Base-by-base conservation (phyloP, 1,140 invertebrate species). In the Brachystomella parvula region DNA sequence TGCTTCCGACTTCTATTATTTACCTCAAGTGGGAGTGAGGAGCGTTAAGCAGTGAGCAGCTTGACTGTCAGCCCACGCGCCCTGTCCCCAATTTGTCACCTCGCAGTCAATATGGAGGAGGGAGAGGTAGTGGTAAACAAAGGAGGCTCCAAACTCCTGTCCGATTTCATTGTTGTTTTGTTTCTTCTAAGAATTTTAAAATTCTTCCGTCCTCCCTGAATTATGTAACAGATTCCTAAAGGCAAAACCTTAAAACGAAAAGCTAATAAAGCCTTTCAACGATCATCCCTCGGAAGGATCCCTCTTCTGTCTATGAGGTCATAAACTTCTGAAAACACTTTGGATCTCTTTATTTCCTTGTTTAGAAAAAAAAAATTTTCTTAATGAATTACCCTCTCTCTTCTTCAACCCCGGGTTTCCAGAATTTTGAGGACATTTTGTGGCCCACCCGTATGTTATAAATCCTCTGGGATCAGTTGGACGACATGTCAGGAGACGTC, bases 201-300 rank as follows among this genome's bases (percentile, higher is more conserved):
- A 53, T 17, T 17, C 6, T 53, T 24, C 49, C 24, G 9, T 53
- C 24, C 49, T 17, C 12, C 12, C 21, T 19, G 6, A 15, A 24
- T 15, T 26, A 17, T 53, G 12, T 53, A n/a, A n/a, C n/a, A n/a
- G n/a, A n/a, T 19, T 15, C 12, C 12, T 53, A 15, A 26, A 53
- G 24, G 21, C 12, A 24, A 53, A 19, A 17, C 24, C 24, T 24
- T 6, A 53, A 26, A 53, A 53, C 6, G 49, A 53, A 39, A 6
- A 39, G 19, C 49, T 24, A 53, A 53, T 53, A 53, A 53, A 53
- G 24, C 3, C 49, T 53, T 53, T 53, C 49, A 53, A 24, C 39
- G n/a, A 44, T 9, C 9, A 44, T 12, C 12, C 9, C 21, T 24
- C 49, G 9, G 12, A 17, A 6, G 6, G 6, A 53, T 17, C 12